Evolutionary conservation across 2,888 invertebrate genomes (phyloP).

Genomic region (Philopedon plagiatum): DNA sequence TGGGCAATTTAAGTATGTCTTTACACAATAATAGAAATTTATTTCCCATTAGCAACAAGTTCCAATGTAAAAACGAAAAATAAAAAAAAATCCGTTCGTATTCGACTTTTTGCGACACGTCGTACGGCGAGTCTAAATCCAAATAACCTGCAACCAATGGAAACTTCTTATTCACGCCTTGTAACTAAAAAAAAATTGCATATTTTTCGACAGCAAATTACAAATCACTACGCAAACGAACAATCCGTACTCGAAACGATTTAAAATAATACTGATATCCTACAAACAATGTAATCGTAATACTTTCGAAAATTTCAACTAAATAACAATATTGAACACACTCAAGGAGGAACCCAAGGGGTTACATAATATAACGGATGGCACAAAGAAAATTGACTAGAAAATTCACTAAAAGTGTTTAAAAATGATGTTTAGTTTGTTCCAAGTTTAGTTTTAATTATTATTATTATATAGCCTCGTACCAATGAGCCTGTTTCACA

Average conservation of each 20-base stretch:
- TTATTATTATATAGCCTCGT: no score
- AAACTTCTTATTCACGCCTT: no score
- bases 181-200: background rate
- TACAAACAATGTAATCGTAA: constrained; percentile 8
- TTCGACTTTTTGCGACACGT: no score
- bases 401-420: background rate
- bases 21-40: no score
- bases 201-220: constrained; percentile 5
- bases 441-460: background rate
- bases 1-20: no score
- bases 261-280: constrained; percentile 32
- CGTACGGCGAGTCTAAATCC: no score
- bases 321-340: constrained; percentile 21
- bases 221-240: constrained; percentile 13
- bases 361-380: background rate
- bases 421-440: background rate
- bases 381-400: constrained; percentile 9
- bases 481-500: no score
- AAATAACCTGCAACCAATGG: no score
- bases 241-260: constrained; percentile 22
- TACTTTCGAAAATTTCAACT: constrained; percentile 16
- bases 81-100: no score
- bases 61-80: no score
- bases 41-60: no score
- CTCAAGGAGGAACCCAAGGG: background rate